Conservation (phyloP, 2,797 vertebrate species). For the Microhierax caerulescens region DNA sequence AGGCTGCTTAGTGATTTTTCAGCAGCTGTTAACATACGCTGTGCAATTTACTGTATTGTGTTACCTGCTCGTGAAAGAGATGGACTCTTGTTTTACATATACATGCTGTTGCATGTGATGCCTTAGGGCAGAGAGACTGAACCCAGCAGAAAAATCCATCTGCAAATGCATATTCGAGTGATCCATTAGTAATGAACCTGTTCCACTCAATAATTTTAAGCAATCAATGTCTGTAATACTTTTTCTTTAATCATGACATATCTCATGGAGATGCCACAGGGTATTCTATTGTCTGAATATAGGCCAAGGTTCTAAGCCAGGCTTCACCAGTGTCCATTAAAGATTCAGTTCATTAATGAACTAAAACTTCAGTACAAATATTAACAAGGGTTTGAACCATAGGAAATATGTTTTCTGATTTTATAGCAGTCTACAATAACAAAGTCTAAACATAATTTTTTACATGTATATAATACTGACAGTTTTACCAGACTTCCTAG, state of each 20-base stretch:
- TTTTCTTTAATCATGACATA: constrained; percentile 6
- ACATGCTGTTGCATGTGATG: not conserved
- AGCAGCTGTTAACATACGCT: not conserved
- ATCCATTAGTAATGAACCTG: constrained; percentile 42
- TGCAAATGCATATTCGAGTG: constrained; percentile 17
- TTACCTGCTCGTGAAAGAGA: not conserved
- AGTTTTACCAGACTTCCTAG: not conserved
- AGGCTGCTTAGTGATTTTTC: not conserved
- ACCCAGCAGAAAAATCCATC: constrained; percentile 5
- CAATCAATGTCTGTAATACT: not conserved
- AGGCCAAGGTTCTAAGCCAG: not conserved
- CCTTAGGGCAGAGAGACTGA: not conserved
- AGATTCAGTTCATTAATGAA: not conserved
- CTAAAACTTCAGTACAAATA: not conserved
- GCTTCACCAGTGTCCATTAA: not conserved
- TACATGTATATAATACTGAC: not conserved
- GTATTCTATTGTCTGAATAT: not conserved
- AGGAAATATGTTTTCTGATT: not conserved
- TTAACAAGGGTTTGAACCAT: not conserved
- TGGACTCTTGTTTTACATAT: not conserved
- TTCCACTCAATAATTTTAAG: constrained; percentile 14
- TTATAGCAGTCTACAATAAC: not conserved
- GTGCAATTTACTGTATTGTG: not conserved
- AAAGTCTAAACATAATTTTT: not conserved
- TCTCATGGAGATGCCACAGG: not conserved